phyloP scores from a whole-genome alignment of 1,140 invertebrate species.

The Bombus turneri region DNA sequence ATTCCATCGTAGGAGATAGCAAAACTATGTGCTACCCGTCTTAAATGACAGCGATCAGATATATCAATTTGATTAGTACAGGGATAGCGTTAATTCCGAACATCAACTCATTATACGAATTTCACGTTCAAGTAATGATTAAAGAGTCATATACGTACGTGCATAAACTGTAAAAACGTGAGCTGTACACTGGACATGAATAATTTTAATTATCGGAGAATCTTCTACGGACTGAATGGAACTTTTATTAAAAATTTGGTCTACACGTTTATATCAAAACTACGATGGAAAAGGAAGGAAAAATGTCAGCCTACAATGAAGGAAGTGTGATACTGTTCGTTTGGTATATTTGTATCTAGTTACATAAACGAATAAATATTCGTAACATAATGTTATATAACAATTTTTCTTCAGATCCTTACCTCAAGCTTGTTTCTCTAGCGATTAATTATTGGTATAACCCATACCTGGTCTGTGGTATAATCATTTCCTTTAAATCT shows the following conservation, averaged over 20 bases:
- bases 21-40: not conserved
- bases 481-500: not conserved
- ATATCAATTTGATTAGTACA: not conserved
- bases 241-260: not conserved
- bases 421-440: not conserved
- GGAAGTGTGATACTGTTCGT: not conserved
- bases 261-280: not conserved
- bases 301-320: not conserved
- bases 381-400: not conserved
- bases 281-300: not conserved
- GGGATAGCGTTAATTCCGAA: not conserved
- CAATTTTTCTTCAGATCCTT: not conserved
- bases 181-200: not conserved
- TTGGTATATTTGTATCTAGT: not conserved
- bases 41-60: not conserved
- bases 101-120: not conserved
- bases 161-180: not conserved
- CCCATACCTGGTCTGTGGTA: not conserved
- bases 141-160: not conserved
- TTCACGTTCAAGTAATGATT: not conserved
- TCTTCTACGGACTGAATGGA: not conserved
- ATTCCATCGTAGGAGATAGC: slow-evolving; percentile 15
- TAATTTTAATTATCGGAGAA: not conserved
- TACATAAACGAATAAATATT: not conserved
- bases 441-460: not conserved